Conservation (phyloP, 2,113 vertebrate genomes). For the human region GRCh38 chr18:74353001-74353500, state of each 20-base stretch:
- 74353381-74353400: constrained; percentile 60
- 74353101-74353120: constrained; percentile 32
- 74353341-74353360: neutral
- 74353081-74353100: neutral
- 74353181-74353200: constrained; percentile 22
- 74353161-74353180: constrained; percentile 25
- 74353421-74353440: fast-evolving
- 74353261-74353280: constrained; percentile 80
- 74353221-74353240: constrained; percentile 65
- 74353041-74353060: neutral
- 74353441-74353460: neutral
- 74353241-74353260: constrained; percentile 83
- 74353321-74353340: neutral
- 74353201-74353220: constrained; percentile 36
- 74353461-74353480: neutral
- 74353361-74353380: constrained; percentile 79
- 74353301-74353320: constrained; percentile 72
- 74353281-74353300: constrained; percentile 72
- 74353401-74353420: fast-evolving
- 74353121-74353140: neutral
- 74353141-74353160: neutral
- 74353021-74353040: neutral
- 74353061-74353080: neutral
- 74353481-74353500: neutral
- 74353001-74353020: neutral